A percentile compares a stretch with the other conserved stretches of the same genome.
Evolutionary conservation across 1,140 invertebrate genomes (phyloP).

Genomic region (Ectropis grisescens): DNA sequence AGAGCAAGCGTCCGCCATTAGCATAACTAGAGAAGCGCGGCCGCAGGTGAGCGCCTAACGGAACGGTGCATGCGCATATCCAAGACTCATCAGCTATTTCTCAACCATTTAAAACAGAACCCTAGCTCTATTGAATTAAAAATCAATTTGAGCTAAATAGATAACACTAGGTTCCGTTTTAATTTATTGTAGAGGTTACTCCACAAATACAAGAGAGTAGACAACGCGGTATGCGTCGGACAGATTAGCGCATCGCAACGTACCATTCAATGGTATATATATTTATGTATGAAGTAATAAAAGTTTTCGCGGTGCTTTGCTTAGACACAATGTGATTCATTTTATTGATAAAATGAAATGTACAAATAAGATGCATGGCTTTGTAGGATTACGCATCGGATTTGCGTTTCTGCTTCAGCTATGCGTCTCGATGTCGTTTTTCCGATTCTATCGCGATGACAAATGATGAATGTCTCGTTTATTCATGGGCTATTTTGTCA

Average conservation of each 20-base stretch:
- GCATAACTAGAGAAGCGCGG: constrained; percentile 62
- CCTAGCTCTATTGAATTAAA: constrained; percentile 24
- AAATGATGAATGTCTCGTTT: no score
- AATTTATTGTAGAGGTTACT: constrained; percentile 30
- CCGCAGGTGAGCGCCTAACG: constrained; percentile 63
- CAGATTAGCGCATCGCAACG: constrained; percentile 45
- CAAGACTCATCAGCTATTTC: constrained; percentile 39
- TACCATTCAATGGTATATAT: constrained; percentile 42
- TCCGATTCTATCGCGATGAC: no score
- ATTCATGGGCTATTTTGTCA: no score
- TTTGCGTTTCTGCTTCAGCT: neutral
- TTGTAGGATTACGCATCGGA: neutral
- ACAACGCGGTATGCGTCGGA: constrained; percentile 37
- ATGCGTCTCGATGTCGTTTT: no score
- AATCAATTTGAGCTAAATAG: constrained; percentile 3
- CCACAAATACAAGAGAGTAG: constrained; percentile 25
- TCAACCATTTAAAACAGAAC: constrained; percentile 29
- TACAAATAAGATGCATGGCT: constrained; percentile 26
- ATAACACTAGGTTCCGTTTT: constrained; percentile 26
- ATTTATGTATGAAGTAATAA: constrained; percentile 33
- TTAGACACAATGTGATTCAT: constrained; percentile 29
- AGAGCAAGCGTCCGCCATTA: constrained; percentile 45
- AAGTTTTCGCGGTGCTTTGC: constrained; percentile 21
- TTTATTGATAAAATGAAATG: constrained; percentile 30
- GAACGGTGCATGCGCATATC: constrained; percentile 33